Conservation (phyloP, 1,140 invertebrate genomes). For the Drosophila tristis region DNA sequence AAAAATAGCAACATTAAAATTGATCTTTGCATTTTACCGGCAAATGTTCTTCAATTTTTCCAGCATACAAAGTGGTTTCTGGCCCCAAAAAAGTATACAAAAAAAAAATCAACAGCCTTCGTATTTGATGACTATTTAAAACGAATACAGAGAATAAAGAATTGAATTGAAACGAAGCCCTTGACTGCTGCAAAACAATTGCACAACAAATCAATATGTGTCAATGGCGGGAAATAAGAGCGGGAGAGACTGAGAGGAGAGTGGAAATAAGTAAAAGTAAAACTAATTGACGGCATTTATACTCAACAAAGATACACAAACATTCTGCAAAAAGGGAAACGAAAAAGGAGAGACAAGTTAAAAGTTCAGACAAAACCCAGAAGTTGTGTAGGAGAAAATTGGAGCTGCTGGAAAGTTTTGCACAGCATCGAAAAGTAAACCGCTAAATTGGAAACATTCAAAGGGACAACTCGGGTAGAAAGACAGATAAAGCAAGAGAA, state of each 20-base stretch:
- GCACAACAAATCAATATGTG: slow-evolving; percentile 61
- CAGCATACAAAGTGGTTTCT: slow-evolving; percentile 10
- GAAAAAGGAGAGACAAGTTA: neutral
- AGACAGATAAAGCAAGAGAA: slow-evolving; percentile 24
- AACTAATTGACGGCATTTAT: slow-evolving; percentile 80
- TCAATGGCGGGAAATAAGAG: slow-evolving; percentile 27
- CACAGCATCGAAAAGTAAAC: slow-evolving; percentile 57
- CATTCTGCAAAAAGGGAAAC: slow-evolving; percentile 23
- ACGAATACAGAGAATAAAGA: too few species aligned
- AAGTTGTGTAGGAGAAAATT: slow-evolving; percentile 64
- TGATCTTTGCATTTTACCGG: neutral
- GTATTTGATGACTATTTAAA: slow-evolving; percentile 41
- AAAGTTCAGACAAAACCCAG: slow-evolving; percentile 27
- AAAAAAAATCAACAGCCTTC: slow-evolving; percentile 40
- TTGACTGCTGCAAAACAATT: slow-evolving; percentile 55
- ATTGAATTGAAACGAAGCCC: slow-evolving; percentile 29
- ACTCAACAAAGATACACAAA: slow-evolving; percentile 53
- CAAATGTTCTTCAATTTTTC: neutral
- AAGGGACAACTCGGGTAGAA: neutral
- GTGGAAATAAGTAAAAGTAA: slow-evolving; percentile 1
- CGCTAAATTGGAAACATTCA: slow-evolving; percentile 33
- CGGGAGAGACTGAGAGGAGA: slow-evolving; percentile 10
- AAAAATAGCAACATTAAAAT: neutral
- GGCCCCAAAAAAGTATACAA: slow-evolving; percentile 22
- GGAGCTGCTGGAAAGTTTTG: slow-evolving; percentile 62